phyloP scores from a whole-genome alignment of 2,113 vertebrate genomes.

The Hucho hucho region DNA sequence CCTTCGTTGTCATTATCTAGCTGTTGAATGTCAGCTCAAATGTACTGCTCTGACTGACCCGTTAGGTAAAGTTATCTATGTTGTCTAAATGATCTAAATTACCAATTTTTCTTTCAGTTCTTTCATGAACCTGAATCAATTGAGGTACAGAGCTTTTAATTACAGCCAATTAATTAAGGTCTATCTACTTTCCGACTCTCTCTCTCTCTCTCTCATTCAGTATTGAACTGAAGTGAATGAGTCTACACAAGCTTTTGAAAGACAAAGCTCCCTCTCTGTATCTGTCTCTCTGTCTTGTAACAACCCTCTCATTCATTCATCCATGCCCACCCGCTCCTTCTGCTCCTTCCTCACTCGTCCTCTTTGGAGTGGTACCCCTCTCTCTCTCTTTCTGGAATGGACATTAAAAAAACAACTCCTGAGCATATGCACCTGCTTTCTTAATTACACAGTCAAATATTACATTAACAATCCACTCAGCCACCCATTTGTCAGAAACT shows the following conservation, averaged over 20 bases:
- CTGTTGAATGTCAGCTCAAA: neutral
- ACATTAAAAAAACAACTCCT: neutral
- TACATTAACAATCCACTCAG: conserved; percentile 30
- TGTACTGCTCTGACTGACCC: neutral
- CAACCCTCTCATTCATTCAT: neutral
- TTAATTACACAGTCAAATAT: conserved; percentile 47
- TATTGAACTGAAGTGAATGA: neutral
- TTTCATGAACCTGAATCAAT: conserved; percentile 9
- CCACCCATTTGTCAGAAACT: conserved; percentile 27
- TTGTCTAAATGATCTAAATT: neutral
- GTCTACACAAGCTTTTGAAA: neutral
- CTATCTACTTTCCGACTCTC: neutral
- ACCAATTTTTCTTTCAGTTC: conserved; percentile 5
- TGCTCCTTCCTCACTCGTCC: neutral
- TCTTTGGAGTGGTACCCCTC: neutral
- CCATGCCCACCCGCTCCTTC: neutral
- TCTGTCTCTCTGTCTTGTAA: neutral
- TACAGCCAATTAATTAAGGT: conserved; percentile 16
- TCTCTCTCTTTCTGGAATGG: conserved; percentile 10
- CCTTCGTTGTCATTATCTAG: too few species aligned
- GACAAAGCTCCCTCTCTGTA: neutral
- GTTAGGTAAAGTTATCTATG: neutral
- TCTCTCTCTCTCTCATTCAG: neutral
- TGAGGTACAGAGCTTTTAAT: neutral
- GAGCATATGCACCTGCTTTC: conserved; percentile 41